Evolutionary conservation across 92 coral and sea anemone genomes (phyloP).

Genomic region (Parazoanthus swiftii): DNA sequence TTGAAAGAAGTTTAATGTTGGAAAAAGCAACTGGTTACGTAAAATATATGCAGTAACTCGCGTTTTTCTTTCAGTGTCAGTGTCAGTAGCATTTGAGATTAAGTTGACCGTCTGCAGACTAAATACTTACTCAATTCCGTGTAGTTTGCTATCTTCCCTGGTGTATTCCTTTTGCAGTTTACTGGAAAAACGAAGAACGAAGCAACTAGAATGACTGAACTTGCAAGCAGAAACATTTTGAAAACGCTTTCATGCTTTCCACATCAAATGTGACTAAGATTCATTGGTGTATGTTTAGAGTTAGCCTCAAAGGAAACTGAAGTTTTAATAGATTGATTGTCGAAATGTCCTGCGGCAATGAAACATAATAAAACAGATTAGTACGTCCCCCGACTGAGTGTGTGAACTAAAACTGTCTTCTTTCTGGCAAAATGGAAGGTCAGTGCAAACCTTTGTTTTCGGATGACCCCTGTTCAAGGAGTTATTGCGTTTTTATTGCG

Average conservation of each 20-base stretch:
- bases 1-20: too few species aligned
- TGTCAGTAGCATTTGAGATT: background rate
- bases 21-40: too few species aligned
- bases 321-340: slow-evolving; percentile 4
- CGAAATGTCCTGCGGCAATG: slow-evolving; percentile 29
- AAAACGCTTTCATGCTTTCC: background rate
- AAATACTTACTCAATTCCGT: background rate
- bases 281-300: too few species aligned
- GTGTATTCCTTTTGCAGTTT: background rate
- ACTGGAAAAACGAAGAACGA: background rate
- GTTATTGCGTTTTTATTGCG: background rate
- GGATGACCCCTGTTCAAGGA: background rate
- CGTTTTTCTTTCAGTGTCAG: background rate
- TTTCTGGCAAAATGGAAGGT: background rate
- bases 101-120: background rate
- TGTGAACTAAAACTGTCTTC: background rate
- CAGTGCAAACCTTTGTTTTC: background rate
- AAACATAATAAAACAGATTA: slow-evolving; percentile 22
- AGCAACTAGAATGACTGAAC: background rate
- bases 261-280: background rate
- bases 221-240: slow-evolving; percentile 24
- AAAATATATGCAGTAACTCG: too few species aligned
- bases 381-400: slow-evolving; percentile 15
- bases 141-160: background rate
- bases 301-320: background rate